Conservation (phyloP, 2,888 invertebrate genomes). For the Synanthedon myopaeformis region DNA sequence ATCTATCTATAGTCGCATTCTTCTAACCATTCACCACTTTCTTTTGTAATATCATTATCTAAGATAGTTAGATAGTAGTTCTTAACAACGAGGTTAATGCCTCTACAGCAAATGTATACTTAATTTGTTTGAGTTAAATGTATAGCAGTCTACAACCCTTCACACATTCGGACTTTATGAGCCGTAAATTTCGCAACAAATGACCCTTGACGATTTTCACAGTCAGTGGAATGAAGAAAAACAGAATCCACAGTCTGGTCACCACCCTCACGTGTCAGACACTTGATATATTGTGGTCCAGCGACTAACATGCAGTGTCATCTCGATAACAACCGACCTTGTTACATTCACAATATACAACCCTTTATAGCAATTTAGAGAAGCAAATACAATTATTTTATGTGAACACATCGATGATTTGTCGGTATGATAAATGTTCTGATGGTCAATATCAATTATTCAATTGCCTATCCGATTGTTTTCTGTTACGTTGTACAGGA, state of each 20-base stretch:
- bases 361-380: constrained; percentile 24
- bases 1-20: too few species aligned
- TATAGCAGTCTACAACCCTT: not conserved
- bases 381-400: constrained; percentile 30
- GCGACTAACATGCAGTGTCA: constrained; percentile 27
- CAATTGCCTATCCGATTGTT: constrained; percentile 35
- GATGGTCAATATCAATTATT: constrained; percentile 43
- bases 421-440: constrained; percentile 40
- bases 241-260: constrained; percentile 20
- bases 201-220: constrained; percentile 60
- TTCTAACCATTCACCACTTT: too few species aligned
- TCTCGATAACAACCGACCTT: constrained; percentile 25
- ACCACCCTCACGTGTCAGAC: constrained; percentile 23
- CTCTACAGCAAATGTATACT: too few species aligned
- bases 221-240: constrained; percentile 58
- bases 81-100: too few species aligned
- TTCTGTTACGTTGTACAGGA: constrained; percentile 23
- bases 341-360: constrained; percentile 10
- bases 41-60: too few species aligned
- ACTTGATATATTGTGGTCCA: constrained; percentile 29
- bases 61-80: too few species aligned
- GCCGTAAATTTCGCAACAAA: constrained; percentile 57
- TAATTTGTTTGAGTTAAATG: too few species aligned
- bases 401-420: constrained; percentile 32
- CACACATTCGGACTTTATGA: constrained; percentile 39